These are phyloP conservation scores for Antheraea pernyi DNA, from an alignment of 1,140 invertebrate genomes.

Conservation along the genomic window DNA sequence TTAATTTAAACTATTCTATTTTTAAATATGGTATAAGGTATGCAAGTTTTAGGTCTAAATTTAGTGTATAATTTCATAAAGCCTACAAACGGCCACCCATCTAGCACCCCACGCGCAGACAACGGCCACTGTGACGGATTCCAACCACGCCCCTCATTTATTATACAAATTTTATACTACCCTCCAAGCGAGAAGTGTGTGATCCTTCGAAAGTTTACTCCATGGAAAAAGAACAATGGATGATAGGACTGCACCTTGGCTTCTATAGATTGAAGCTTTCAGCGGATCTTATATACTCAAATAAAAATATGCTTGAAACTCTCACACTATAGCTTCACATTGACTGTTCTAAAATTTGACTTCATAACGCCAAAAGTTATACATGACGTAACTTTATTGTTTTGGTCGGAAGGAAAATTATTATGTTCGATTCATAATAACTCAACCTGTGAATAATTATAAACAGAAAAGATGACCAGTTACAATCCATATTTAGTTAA, in stretches of 20 bases:
- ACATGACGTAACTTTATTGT: no score
- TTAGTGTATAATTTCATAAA: background rate
- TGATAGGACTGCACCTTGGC: conserved; percentile 24
- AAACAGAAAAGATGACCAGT: no score
- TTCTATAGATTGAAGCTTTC: background rate
- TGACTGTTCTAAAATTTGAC: no score
- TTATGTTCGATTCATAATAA: no score
- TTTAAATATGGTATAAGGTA: no score
- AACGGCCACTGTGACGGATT: conserved; percentile 75
- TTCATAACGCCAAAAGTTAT: no score
- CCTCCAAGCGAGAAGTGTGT: conserved; percentile 62
- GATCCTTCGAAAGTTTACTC: conserved; percentile 27
- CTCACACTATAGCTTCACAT: no score
- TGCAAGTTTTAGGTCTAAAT: background rate
- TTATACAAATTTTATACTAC: conserved; percentile 79
- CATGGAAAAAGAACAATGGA: conserved; percentile 55
- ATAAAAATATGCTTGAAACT: background rate
- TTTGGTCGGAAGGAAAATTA: no score
- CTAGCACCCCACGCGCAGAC: conserved; percentile 63
- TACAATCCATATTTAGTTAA: no score
- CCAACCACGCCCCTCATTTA: conserved; percentile 74
- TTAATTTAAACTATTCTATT: no score
- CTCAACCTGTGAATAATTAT: no score
- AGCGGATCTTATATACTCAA: background rate
- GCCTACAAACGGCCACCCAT: conserved; percentile 57